Percentiles rank a stretch among this genome's conserved stretches.
Evolutionary conservation across 2,797 vertebrate genomes (phyloP).

Genomic region (Fistularia commersonii): DNA sequence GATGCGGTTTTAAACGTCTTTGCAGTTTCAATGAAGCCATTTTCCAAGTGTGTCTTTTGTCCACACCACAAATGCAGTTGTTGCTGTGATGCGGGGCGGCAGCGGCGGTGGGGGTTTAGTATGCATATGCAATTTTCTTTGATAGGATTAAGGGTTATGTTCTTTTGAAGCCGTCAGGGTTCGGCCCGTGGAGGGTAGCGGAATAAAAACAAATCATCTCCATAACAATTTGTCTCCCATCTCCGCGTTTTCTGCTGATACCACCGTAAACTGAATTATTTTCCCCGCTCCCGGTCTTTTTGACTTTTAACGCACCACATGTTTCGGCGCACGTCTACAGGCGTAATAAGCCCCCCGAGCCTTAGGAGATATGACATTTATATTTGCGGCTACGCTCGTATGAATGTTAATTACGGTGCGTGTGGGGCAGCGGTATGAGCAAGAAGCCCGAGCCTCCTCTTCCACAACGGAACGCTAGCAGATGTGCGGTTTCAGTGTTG

Average conservation of each 20-base stretch:
- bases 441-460: no score
- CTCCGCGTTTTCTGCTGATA: conserved; percentile 41
- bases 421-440: conserved; percentile 3
- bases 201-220: conserved; percentile 34
- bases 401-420: conserved; percentile 48
- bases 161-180: conserved; percentile 38
- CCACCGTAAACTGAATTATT: conserved; percentile 41
- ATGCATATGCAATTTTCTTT: conserved; percentile 51
- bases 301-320: conserved; percentile 40
- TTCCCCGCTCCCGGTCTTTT: conserved; percentile 21
- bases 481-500: no score
- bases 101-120: conserved; percentile 12
- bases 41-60: conserved; percentile 10
- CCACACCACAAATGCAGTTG: conserved; percentile 19
- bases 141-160: conserved; percentile 61
- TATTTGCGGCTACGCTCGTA: conserved; percentile 27
- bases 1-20: conserved; percentile 22
- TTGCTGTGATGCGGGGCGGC: no score
- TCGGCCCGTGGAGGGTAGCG: conserved; percentile 15
- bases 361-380: conserved; percentile 26
- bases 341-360: conserved; percentile 38
- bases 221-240: conserved; percentile 10
- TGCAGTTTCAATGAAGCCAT: conserved; percentile 7
- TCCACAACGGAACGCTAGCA: no score
- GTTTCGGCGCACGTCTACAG: conserved; percentile 34